Evolutionary conservation across 2,797 vertebrate genomes (phyloP).

Genomic region (Leptatherina wallacei): DNA sequence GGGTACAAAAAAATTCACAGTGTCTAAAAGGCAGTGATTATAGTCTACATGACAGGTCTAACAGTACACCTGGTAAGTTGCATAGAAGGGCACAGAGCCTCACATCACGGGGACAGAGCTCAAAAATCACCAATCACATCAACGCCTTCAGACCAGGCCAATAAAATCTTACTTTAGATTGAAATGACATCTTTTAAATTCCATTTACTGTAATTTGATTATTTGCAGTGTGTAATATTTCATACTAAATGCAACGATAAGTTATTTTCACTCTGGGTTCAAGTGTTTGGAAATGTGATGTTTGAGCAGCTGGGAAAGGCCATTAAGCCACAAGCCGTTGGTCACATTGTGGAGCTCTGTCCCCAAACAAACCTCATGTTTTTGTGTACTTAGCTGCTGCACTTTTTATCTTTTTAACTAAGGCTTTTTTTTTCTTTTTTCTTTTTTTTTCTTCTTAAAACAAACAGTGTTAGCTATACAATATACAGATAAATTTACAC

Average conservation of each 20-base stretch:
- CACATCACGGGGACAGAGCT: conserved; percentile 80
- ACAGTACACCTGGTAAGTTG: conserved; percentile 90
- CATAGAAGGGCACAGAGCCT: conserved; percentile 93
- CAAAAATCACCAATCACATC: conserved; percentile 58
- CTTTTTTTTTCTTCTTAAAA: conserved; percentile 60
- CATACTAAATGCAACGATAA: not conserved
- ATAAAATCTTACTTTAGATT: not conserved
- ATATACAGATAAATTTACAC: conserved; percentile 80
- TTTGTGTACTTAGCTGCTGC: conserved; percentile 83
- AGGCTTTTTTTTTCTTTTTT: conserved; percentile 77
- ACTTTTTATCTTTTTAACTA: conserved; percentile 74
- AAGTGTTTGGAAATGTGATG: conserved; percentile 16
- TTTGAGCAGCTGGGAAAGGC: conserved; percentile 65
- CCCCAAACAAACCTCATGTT: conserved; percentile 81
- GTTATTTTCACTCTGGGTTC: conserved; percentile 10
- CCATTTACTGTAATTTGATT: not conserved
- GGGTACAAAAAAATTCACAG: conserved; percentile 95
- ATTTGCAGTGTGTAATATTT: not conserved
- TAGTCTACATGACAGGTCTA: conserved; percentile 90
- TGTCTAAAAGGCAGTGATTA: conserved; percentile 97
- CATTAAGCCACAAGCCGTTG: conserved; percentile 19
- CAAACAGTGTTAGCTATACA: conserved; percentile 87
- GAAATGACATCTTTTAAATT: not conserved
- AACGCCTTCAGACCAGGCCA: conserved; percentile 12
- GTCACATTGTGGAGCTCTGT: conserved; percentile 70